These are phyloP conservation scores for Drosophila peninsularis DNA, from an alignment of 2,888 invertebrate species.

Conservation along the genomic window DNA sequence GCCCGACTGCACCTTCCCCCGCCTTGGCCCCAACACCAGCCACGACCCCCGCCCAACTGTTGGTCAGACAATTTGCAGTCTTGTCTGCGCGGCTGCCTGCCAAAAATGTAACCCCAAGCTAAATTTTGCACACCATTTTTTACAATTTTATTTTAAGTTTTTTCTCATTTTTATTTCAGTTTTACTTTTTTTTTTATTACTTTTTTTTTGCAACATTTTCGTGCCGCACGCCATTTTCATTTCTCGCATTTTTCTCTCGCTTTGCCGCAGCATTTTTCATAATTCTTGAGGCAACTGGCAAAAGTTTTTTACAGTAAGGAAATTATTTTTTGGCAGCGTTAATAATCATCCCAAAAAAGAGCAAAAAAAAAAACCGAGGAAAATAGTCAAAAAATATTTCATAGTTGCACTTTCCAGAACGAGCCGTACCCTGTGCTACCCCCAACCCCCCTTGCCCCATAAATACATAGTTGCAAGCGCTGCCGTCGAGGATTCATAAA, in stretches of 20 bases:
- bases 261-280: conserved; percentile 73
- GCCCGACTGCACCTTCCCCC: neutral
- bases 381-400: conserved; percentile 59
- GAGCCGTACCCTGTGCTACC: neutral
- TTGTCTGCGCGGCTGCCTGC: conserved; percentile 69
- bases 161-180: conserved; percentile 25
- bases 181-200: conserved; percentile 19
- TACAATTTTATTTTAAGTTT: conserved; percentile 40
- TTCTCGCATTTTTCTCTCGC: conserved; percentile 54
- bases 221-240: conserved; percentile 75
- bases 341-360: conserved; percentile 67
- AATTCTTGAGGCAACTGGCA: conserved; percentile 71
- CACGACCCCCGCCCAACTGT: neutral
- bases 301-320: conserved; percentile 58
- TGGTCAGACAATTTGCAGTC: conserved; percentile 76
- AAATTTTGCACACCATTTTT: conserved; percentile 60
- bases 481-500: conserved; percentile 63
- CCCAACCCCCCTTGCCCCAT: conserved; percentile 22
- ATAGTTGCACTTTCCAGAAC: conserved; percentile 73
- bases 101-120: conserved; percentile 78
- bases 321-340: conserved; percentile 71
- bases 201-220: conserved; percentile 63
- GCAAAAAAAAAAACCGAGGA: conserved; percentile 10
- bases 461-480: conserved; percentile 60
- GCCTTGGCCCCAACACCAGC: neutral